Conservation (phyloP, 1,140 invertebrate species). For the Caenorhabditis latens region DNA sequence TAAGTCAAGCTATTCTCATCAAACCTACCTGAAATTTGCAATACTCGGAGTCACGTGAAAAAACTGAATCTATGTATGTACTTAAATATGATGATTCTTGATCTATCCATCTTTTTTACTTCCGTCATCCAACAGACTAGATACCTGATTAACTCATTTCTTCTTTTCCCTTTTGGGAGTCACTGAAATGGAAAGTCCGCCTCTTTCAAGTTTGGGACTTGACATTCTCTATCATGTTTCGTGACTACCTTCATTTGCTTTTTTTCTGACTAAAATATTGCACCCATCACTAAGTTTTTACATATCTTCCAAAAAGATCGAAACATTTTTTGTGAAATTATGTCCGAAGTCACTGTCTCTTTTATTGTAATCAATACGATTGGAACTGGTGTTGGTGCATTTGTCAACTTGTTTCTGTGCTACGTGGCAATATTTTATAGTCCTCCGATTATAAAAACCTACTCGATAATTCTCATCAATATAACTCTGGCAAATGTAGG, state of each 20-base stretch:
- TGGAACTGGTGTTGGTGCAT: background rate
- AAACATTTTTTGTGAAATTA: background rate
- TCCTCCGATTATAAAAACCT: constrained; percentile 47
- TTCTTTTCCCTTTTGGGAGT: background rate
- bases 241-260: background rate
- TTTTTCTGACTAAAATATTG: background rate
- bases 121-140: background rate
- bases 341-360: background rate
- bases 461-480: constrained; percentile 43
- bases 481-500: constrained; percentile 22
- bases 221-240: background rate
- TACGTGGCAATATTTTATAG: constrained; percentile 25
- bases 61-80: no score
- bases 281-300: background rate
- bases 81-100: background rate
- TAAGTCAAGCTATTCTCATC: no score
- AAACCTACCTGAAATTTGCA: no score
- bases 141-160: background rate
- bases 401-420: constrained; percentile 6
- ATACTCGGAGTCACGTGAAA: no score
- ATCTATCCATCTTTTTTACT: background rate
- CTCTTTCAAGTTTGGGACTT: background rate
- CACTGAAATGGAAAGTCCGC: background rate
- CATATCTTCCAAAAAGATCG: background rate
- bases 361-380: constrained; percentile 3